Evolutionary conservation across 2,888 invertebrate species (phyloP), one percentile per base, ranked within the genome.

Genomic region (Microplitis manilae): DNA sequence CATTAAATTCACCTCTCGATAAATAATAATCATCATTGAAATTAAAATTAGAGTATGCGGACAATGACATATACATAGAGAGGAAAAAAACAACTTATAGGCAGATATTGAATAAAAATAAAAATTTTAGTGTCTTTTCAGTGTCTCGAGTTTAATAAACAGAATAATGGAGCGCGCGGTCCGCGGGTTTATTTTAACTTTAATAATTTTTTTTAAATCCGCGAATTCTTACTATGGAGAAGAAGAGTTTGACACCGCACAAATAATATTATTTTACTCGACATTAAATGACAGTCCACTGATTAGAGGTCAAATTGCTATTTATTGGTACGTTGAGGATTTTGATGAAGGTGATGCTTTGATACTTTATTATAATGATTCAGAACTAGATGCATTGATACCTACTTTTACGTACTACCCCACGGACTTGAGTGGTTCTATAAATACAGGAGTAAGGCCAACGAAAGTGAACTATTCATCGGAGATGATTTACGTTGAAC

Each of bases 191-290:
- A 30, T 30, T 30, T 30, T 4, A 4, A 30, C 0, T 30, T 30
- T 30, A 30, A 30, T 50, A 13, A 50, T 50, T 50, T 50, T 50
- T 50, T 50, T 13, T 0, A 13, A 9, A 13, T 50, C 13, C 13
- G 8, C 13, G 50, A 2, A 50, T 50, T 50, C 50, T 9, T 50
- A 30, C 30, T 30, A 30, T 4, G 2, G 0, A 13, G 13, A 1
- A 4, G 59, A 70, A 17, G 60, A 50, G 13, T 71, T 60, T 15
- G 17, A n/a, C n/a, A 60, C n/a, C 7, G 13, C 30, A 13, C 61
- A 61, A 61, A n/a, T 71, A 13, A 61, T 71, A n/a, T 39, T 71
- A 1, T 71, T 38, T 15, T 71, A 50, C 8, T 30, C 70, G 30
- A 59, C 70, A 6, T n/a, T 13, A 6, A 9, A 38, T 7, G 4